Percentiles rank a stretch among this genome's conserved stretches.
These are phyloP conservation scores for Karalla daura DNA, from an alignment of 2,797 vertebrate genomes.

Conservation along the genomic window DNA sequence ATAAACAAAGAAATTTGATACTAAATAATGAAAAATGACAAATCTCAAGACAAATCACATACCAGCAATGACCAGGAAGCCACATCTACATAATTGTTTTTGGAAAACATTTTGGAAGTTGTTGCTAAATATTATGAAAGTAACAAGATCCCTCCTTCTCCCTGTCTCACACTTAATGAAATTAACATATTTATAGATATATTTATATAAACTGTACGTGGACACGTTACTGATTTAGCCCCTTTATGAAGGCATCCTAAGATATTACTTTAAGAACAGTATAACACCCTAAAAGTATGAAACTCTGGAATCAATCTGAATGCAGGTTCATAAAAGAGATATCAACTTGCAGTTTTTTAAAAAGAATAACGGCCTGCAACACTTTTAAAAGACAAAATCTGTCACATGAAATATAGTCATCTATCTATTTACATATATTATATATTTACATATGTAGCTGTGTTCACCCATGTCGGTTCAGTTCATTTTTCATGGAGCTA, in stretches of 20 bases:
- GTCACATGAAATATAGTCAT: conserved; percentile 72
- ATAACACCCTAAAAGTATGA: not conserved
- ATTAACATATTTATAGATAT: not conserved
- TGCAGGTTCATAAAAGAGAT: conserved; percentile 3
- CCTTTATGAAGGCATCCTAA: not conserved
- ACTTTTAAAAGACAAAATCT: conserved; percentile 19
- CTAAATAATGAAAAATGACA: not conserved
- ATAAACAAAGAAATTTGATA: not conserved
- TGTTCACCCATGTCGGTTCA: not conserved
- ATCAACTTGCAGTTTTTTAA: too few species aligned
- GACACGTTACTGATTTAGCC: not conserved
- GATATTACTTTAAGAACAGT: conserved; percentile 13
- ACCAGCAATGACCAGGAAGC: not conserved
- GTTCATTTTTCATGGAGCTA: conserved; percentile 61
- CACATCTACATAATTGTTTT: conserved; percentile 1
- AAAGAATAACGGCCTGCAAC: too few species aligned
- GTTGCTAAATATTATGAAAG: conserved; percentile 14
- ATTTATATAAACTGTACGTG: too few species aligned
- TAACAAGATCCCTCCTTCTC: not conserved
- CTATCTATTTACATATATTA: conserved; percentile 69
- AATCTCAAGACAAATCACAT: not conserved
- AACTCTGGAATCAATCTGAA: conserved; percentile 8
- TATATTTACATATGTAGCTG: conserved; percentile 51
- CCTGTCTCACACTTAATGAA: not conserved
- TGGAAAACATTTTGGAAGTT: conserved; percentile 31